Percentiles rank a stretch among this genome's conserved stretches.
Conservation (phyloP, 2,888 invertebrate genomes). For the Acanthosoma haemorrhoidale region DNA sequence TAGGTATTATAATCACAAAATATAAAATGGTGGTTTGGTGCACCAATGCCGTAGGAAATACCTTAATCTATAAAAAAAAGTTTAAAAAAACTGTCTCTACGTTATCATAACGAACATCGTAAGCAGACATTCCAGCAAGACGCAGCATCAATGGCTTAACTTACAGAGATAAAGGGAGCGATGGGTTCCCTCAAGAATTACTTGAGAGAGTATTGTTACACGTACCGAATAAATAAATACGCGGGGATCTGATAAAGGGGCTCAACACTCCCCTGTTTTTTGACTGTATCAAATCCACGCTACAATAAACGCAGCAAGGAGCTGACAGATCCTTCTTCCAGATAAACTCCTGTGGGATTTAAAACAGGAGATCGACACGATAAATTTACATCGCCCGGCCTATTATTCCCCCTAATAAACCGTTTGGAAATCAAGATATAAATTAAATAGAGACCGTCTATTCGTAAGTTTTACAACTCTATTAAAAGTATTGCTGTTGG, state of each 20-base stretch:
- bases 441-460: not conserved
- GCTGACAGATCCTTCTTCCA: not conserved
- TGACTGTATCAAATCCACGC: not conserved
- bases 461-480: not conserved
- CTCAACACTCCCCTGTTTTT: not conserved
- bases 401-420: not conserved
- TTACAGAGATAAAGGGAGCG: not conserved
- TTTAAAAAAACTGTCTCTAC: too few species aligned
- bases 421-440: not conserved
- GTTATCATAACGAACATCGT: too few species aligned
- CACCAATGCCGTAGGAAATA: too few species aligned
- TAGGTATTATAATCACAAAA: too few species aligned
- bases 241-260: not conserved
- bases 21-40: too few species aligned
- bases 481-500: too few species aligned
- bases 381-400: not conserved
- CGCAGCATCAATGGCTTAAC: not conserved
- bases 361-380: not conserved
- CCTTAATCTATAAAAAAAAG: too few species aligned
- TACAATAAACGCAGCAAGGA: not conserved
- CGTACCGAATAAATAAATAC: not conserved
- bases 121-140: not conserved
- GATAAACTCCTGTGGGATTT: not conserved
- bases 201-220: not conserved
- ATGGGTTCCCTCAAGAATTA: too few species aligned